phyloP scores from a whole-genome alignment of 1,140 invertebrate species.

The Heliconius hewitsoni region DNA sequence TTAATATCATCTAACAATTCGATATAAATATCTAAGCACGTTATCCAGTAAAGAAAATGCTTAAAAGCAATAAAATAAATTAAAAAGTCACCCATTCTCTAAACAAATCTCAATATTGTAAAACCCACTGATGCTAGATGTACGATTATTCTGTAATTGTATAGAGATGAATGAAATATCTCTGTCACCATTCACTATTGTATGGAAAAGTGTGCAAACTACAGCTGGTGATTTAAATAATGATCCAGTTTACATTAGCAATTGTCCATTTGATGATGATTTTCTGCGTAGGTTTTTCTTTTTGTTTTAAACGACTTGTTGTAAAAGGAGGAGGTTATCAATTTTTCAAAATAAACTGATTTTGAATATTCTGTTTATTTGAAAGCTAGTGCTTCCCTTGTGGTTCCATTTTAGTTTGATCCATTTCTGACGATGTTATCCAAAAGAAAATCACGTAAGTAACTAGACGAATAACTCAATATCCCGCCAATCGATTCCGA shows the following conservation, averaged over 20 bases:
- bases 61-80: background rate
- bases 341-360: too few relatives aligned
- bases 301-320: background rate
- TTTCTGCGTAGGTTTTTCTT: slow-evolving; percentile 3
- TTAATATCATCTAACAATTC: too few relatives aligned
- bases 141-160: slow-evolving; percentile 16
- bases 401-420: too few relatives aligned
- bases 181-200: slow-evolving; percentile 20
- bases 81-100: background rate
- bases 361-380: too few relatives aligned
- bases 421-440: too few relatives aligned
- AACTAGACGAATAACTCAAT: too few relatives aligned
- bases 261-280: slow-evolving; percentile 3
- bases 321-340: too few relatives aligned
- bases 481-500: too few relatives aligned
- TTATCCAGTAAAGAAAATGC: background rate
- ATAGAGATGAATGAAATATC: slow-evolving; percentile 25
- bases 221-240: slow-evolving; percentile 27
- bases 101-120: slow-evolving; percentile 22
- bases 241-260: slow-evolving; percentile 22
- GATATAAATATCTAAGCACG: too few relatives aligned
- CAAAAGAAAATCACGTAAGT: too few relatives aligned
- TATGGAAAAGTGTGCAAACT: slow-evolving; percentile 25
- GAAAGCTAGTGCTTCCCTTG: too few relatives aligned
- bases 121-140: slow-evolving; percentile 12